Conservation (phyloP, 1,140 invertebrate species). For the Parapsyche elsis region DNA sequence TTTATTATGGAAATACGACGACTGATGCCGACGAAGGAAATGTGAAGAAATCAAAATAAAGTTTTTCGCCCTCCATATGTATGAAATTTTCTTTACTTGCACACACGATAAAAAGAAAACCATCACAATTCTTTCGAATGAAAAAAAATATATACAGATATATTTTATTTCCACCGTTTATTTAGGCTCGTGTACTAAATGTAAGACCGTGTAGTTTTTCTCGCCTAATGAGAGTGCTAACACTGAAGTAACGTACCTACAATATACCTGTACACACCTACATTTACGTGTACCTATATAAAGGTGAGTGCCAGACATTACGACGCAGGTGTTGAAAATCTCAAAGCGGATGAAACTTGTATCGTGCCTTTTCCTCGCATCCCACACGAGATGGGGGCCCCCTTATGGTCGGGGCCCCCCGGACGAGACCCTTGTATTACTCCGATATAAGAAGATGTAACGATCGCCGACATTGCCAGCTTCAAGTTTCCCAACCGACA, state of each 20-base stretch:
- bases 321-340: constrained; percentile 34
- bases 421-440: background rate
- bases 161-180: too few relatives aligned
- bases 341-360: constrained; percentile 42
- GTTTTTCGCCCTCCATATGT: background rate
- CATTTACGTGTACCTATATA: too few relatives aligned
- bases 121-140: background rate
- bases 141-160: background rate
- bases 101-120: background rate
- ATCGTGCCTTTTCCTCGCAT: background rate
- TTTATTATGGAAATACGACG: constrained; percentile 50
- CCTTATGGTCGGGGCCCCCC: background rate
- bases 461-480: background rate
- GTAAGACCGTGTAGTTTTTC: background rate
- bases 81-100: background rate
- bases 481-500: too few relatives aligned
- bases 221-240: constrained; percentile 11
- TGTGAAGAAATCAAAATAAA: constrained; percentile 29
- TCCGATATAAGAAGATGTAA: constrained; percentile 14
- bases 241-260: background rate
- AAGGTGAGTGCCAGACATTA: constrained; percentile 10
- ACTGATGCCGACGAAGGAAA: constrained; percentile 2
- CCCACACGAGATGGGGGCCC: background rate
- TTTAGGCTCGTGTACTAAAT: too few relatives aligned
- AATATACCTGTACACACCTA: background rate